Conservation (phyloP, 1,140 invertebrate genomes). For the Steinernema feltiae region DNA sequence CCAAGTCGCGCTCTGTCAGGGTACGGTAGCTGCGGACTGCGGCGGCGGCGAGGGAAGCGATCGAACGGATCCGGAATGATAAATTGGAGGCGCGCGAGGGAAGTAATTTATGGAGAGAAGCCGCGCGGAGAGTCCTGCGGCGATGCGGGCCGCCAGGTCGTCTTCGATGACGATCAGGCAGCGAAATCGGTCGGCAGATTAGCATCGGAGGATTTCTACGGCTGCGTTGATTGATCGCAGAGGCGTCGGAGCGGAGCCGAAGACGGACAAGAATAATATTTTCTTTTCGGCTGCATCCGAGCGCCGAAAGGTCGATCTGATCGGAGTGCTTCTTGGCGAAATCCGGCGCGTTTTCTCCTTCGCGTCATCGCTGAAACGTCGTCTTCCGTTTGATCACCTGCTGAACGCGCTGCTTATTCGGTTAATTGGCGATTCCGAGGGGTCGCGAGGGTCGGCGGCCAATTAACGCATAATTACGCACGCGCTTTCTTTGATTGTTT, state of each 20-base stretch:
- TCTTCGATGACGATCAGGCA: not conserved
- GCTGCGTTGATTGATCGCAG: not conserved
- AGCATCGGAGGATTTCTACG: not conserved
- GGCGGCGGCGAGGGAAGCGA: not conserved
- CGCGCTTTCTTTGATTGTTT: too few species aligned
- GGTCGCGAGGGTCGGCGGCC: too few species aligned
- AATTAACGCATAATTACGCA: too few species aligned
- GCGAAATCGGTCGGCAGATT: not conserved
- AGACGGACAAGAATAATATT: not conserved
- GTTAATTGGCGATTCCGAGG: too few species aligned
- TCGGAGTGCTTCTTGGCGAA: too few species aligned
- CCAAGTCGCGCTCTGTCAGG: too few species aligned
- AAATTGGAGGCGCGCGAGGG: not conserved
- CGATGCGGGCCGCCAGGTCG: not conserved
- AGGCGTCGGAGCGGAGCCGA: not conserved
- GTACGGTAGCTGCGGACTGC: not conserved
- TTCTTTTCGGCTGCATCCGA: not conserved
- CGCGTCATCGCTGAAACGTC: too few species aligned
- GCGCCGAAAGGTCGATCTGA: not conserved
- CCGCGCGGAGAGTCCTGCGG: not conserved
- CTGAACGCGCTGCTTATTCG: too few species aligned
- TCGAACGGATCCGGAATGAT: not conserved
- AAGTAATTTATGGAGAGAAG: conserved; percentile 1
- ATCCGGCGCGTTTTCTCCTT: too few species aligned
- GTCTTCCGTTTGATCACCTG: too few species aligned